These are phyloP conservation scores for Drosophila tani DNA, from an alignment of 1,140 invertebrate species.

Conservation along the genomic window DNA sequence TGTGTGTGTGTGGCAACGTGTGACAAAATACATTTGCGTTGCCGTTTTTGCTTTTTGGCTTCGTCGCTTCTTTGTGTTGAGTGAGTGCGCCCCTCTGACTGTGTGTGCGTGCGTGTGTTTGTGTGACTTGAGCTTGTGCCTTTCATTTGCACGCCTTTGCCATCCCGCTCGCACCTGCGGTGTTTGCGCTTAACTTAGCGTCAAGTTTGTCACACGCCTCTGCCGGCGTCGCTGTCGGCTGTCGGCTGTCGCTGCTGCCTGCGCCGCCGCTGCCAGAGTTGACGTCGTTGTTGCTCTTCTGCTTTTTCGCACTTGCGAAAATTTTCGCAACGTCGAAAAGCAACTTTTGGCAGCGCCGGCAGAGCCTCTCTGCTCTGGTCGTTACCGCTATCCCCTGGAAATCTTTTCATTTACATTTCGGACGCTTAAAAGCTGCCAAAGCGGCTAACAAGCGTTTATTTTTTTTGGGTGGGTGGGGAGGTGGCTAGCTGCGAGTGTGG, in stretches of 20 bases:
- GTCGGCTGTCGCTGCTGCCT: slow-evolving; percentile 28
- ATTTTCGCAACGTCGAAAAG: slow-evolving; percentile 42
- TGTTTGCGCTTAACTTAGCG: slow-evolving; percentile 76
- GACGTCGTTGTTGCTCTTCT: slow-evolving; percentile 54
- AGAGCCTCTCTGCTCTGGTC: neutral
- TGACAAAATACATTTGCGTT: slow-evolving; percentile 83
- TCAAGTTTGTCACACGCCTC: slow-evolving; percentile 78
- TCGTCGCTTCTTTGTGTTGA: slow-evolving; percentile 59
- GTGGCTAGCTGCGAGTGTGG: neutral
- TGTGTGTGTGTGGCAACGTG: slow-evolving; percentile 50
- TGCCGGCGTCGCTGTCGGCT: slow-evolving; percentile 23
- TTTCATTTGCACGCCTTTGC: slow-evolving; percentile 77
- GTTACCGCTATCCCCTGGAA: slow-evolving; percentile 39
- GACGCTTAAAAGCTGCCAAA: slow-evolving; percentile 76
- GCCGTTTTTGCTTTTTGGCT: slow-evolving; percentile 73
- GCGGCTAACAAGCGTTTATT: slow-evolving; percentile 72
- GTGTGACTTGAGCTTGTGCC: slow-evolving; percentile 71
- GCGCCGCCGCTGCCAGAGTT: slow-evolving; percentile 10
- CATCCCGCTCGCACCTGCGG: slow-evolving; percentile 62
- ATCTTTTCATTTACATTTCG: slow-evolving; percentile 75
- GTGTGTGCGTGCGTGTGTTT: slow-evolving; percentile 22
- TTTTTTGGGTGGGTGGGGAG: slow-evolving; percentile 15
- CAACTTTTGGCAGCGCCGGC: slow-evolving; percentile 20
- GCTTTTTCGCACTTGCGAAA: slow-evolving; percentile 73
- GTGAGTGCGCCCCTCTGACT: slow-evolving; percentile 15